Conservation (phyloP, 1,140 invertebrate species). For the Lordiphosa collinella region DNA sequence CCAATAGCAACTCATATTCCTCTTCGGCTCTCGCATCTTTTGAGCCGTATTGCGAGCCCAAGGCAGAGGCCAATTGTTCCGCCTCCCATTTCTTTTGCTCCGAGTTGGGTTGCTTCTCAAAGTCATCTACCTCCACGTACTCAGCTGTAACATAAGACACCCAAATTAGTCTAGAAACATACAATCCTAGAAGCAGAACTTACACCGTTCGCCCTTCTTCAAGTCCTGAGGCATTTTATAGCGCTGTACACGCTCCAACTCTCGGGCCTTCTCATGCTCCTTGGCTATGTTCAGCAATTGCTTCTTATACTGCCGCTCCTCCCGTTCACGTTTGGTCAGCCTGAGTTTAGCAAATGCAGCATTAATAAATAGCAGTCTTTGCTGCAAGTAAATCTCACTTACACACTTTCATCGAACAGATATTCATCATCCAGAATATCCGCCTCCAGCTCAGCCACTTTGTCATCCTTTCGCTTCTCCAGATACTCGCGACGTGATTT, state of each 20-base stretch:
- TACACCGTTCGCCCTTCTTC: constrained; percentile 84
- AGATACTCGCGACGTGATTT: constrained; percentile 97
- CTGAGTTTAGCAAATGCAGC: constrained; percentile 79
- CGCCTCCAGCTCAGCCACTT: constrained; percentile 96
- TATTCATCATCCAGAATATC: constrained; percentile 98
- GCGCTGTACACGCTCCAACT: constrained; percentile 93
- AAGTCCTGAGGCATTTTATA: constrained; percentile 95
- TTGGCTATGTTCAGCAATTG: constrained; percentile 94
- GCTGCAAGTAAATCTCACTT: no score
- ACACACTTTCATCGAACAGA: constrained; percentile 93
- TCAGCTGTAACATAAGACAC: constrained; percentile 65
- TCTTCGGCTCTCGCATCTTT: constrained; percentile 85
- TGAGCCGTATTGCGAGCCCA: constrained; percentile 93
- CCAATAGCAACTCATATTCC: constrained; percentile 95
- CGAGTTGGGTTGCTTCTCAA: constrained; percentile 91
- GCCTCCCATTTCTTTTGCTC: constrained; percentile 99
- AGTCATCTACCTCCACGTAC: constrained; percentile 93
- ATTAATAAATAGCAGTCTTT: neutral
- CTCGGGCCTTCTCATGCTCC: constrained; percentile 96
- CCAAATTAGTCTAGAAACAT: neutral
- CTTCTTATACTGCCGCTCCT: constrained; percentile 94
- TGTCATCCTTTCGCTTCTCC: constrained; percentile 97
- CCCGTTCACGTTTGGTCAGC: constrained; percentile 91
- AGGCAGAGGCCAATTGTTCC: constrained; percentile 96
- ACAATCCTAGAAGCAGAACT: constrained; percentile 67